Conservation (phyloP, 2,888 invertebrate genomes). For the Hermaeophaga mercurialis region DNA sequence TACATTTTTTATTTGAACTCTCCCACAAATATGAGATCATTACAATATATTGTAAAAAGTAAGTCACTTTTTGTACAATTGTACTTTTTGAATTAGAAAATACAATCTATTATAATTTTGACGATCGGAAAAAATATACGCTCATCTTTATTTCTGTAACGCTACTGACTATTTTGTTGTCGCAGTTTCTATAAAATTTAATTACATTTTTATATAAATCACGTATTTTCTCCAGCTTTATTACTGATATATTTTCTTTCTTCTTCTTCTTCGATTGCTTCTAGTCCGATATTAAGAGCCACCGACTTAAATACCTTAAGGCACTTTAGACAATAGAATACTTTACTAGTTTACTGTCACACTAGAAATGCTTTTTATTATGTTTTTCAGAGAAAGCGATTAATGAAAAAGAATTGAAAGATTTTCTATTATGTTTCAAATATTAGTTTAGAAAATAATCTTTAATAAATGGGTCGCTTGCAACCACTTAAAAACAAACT, state of each 20-base stretch:
- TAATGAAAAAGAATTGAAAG: not conserved
- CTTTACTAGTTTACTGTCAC: constrained; percentile 6
- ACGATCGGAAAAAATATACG: too few species aligned
- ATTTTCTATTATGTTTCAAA: not conserved
- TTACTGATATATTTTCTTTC: constrained; percentile 14
- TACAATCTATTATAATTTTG: too few species aligned
- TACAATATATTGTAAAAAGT: too few species aligned
- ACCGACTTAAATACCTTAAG: constrained; percentile 16
- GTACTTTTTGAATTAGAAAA: too few species aligned
- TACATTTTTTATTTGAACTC: too few species aligned
- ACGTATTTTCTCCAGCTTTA: constrained; percentile 14
- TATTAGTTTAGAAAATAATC: not conserved
- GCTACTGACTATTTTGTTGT: not conserved
- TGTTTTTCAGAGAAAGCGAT: not conserved
- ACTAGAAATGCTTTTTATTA: constrained; percentile 8
- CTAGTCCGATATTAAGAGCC: constrained; percentile 8
- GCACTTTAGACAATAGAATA: constrained; percentile 17
- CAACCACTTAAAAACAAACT: too few species aligned
- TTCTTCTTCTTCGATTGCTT: constrained; percentile 1
- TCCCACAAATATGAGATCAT: too few species aligned
- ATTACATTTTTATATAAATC: constrained; percentile 15
- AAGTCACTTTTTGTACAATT: too few species aligned
- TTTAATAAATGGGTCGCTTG: too few species aligned
- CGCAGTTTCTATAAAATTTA: constrained; percentile 6
- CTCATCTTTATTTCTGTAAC: too few species aligned